Percentiles rank a stretch among this genome's conserved stretches.
These are phyloP conservation scores for Crambe crambe DNA, from an alignment of 37 sponge, comb jelly and placozoan genomes.

Conservation along the genomic window DNA sequence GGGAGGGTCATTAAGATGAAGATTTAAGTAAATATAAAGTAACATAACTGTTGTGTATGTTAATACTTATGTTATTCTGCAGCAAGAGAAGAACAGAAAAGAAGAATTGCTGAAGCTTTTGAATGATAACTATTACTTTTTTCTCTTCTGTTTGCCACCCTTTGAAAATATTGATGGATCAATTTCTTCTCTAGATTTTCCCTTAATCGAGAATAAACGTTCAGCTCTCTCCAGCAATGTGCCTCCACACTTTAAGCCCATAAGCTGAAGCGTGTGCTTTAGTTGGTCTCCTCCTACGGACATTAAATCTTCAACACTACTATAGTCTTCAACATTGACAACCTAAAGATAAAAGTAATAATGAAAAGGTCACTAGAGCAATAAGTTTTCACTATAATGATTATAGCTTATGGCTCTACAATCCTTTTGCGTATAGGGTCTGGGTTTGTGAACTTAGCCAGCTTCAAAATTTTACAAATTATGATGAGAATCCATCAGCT, in stretches of 20 bases:
- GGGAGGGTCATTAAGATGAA: slow-evolving; percentile 69
- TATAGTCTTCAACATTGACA: slow-evolving; percentile 37
- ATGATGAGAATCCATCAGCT: too few relatives aligned
- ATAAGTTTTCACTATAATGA: too few relatives aligned
- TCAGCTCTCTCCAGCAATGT: slow-evolving; percentile 74
- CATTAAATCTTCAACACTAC: slow-evolving; percentile 59
- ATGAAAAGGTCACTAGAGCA: background rate
- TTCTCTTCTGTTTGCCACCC: slow-evolving; percentile 13
- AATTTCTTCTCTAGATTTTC: slow-evolving; percentile 54
- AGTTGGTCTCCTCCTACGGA: slow-evolving; percentile 63
- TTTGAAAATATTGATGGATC: slow-evolving; percentile 67
- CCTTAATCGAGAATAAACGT: slow-evolving; percentile 79
- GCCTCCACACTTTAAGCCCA: slow-evolving; percentile 97
- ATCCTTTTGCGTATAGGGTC: too few relatives aligned
- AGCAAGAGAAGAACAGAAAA: background rate
- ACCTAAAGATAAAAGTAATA: slow-evolving; percentile 1
- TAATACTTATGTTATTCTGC: background rate
- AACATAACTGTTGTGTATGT: background rate
- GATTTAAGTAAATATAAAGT: background rate
- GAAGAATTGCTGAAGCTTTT: background rate
- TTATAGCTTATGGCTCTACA: too few relatives aligned
- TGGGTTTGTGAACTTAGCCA: too few relatives aligned
- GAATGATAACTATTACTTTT: slow-evolving; percentile 13
- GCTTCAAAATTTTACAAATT: too few relatives aligned
- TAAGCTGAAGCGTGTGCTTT: slow-evolving; percentile 51